Evolutionary conservation across 2,888 invertebrate species (phyloP).

Genomic region (Spatulosminthurus flaviceps): DNA sequence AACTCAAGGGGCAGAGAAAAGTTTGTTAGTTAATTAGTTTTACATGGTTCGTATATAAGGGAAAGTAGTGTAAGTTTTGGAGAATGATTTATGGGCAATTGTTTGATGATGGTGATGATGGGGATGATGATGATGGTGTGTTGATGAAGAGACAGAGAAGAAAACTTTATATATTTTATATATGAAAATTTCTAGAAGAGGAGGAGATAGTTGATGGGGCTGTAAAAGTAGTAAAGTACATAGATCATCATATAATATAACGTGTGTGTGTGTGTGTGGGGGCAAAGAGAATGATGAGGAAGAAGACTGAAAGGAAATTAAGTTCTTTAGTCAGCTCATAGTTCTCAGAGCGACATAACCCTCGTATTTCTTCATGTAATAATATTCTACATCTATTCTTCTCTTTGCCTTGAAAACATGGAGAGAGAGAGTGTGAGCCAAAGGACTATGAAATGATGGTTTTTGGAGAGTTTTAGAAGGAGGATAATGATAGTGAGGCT

Average conservation of each 20-base stretch:
- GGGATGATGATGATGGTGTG: no score
- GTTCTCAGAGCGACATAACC: no score
- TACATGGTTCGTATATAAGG: constrained; percentile 26
- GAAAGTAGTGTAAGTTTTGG: constrained; percentile 16
- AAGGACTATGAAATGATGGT: background rate
- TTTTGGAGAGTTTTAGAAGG: no score
- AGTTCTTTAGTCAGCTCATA: constrained; percentile 6
- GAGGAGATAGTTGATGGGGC: background rate
- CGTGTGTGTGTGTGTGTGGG: background rate
- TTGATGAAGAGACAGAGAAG: constrained; percentile 16
- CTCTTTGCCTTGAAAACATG: background rate
- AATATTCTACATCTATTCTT: background rate
- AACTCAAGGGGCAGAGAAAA: constrained; percentile 5
- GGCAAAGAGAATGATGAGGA: background rate
- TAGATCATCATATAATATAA: no score
- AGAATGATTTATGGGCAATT: constrained; percentile 35
- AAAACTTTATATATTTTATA: constrained; percentile 13
- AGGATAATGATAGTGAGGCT: no score
- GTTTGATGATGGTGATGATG: constrained; percentile 25
- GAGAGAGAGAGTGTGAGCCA: background rate
- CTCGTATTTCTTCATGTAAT: no score
- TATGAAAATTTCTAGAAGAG: no score
- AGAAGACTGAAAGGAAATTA: background rate
- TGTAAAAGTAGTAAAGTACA: background rate
- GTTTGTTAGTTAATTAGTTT: constrained; percentile 28